Evolutionary conservation across 2,797 vertebrate species (phyloP).

Genomic region (Vespertilio murinus): DNA sequence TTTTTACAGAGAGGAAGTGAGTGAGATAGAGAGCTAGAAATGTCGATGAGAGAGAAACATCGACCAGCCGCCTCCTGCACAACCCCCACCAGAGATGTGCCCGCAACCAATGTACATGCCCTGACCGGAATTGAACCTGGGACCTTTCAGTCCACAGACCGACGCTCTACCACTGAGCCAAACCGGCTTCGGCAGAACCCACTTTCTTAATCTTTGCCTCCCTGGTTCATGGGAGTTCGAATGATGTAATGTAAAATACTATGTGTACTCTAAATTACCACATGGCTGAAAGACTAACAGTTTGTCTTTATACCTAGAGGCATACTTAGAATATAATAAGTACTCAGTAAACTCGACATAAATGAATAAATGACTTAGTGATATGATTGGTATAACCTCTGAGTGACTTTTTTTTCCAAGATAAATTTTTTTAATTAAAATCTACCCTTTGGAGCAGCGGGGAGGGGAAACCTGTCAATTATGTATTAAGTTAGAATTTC

Average conservation of each 20-base stretch:
- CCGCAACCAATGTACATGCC: too few relatives aligned
- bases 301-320: neutral
- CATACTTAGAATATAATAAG: neutral
- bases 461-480: conserved; percentile 48
- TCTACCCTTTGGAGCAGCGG: neutral
- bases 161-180: too few relatives aligned
- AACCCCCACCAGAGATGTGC: too few relatives aligned
- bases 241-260: neutral
- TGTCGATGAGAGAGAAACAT: too few relatives aligned
- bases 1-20: too few relatives aligned
- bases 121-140: too few relatives aligned
- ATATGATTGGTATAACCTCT: neutral
- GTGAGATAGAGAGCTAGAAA: too few relatives aligned
- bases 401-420: neutral
- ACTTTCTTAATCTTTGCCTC: neutral
- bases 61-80: too few relatives aligned
- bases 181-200: too few relatives aligned
- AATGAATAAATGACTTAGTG: neutral
- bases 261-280: neutral
- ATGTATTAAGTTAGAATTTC: conserved; percentile 72
- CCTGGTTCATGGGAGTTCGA: neutral
- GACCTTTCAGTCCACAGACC: too few relatives aligned
- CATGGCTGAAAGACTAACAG: neutral
- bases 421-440: neutral
- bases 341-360: neutral